Evolutionary conservation across 2,797 vertebrate genomes (phyloP), one percentile per base, ranked within the genome.

Genomic region (Paratrypauchen microcephalus): DNA sequence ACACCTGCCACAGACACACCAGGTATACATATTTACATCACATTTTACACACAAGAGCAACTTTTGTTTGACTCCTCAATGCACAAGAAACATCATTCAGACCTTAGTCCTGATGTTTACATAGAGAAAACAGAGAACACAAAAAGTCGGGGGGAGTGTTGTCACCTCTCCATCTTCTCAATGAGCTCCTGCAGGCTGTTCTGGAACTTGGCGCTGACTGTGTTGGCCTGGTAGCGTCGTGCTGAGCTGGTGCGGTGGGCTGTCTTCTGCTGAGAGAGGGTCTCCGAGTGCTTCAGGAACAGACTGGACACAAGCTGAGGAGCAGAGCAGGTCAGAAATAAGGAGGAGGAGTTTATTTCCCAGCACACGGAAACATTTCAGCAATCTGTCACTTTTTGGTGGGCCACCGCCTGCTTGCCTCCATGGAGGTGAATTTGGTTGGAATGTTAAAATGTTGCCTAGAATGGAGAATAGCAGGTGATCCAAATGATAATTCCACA

Each of bases 111-210:
- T 32, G 30, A 32, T 7, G 6, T 6, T 32, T n/a, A n/a, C n/a
- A 32, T 32, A 32, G 30, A 7, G 30, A 6, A 32, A 32, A 32
- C 30, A 32, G 30, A 32, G 30, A 7, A 32, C 30, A 32, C 32
- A 36, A 36, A 36, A 8, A 9, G 8, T 36, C 7, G 26, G 18
- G 28, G 30, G 5, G 13, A 5, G 24, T 30, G 55, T 23, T 5
- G 19, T 7, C 18, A 98, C 98, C 96, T 96, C 87, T 97, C 95
- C 94, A 99, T 98, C 87, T 95, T 99, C 76, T 98, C 96, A 86
- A 98, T 92, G 48, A 99, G 93, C 69, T 98, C 97, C 88, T 96
- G 91, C 72, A 99, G 95, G 0, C 97, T 99, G 88, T 94, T 96
- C 89, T 98, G 97, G 87, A 99, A 99, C 87, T 95, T 97, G 13